Base-by-base conservation (phyloP, 2,797 vertebrate species). In the Amazona finschi region DNA sequence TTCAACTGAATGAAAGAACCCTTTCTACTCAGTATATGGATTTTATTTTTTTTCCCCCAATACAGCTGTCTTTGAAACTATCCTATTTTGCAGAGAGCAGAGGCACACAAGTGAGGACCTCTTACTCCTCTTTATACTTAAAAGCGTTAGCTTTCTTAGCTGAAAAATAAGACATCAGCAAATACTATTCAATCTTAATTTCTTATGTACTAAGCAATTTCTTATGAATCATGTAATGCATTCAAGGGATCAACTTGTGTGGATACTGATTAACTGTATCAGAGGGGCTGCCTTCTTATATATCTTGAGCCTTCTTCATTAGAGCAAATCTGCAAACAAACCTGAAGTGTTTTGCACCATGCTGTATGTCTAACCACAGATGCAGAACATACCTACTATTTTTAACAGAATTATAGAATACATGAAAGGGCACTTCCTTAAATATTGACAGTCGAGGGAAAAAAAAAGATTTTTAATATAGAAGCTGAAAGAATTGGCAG, bases 271-370 rank as follows among this genome's bases (percentile, higher is more conserved):
- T 95, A 94, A 92, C 76, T 85, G 62, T 58, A 94, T 85, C 90
- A 89, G 93, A 95, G 90, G 57, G 81, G 89, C 58, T 94, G 93
- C 58, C 78, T 93, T 87, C 67, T 95, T 94, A 85, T 87, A 58
- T 95, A 72, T 77, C 84, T 90, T 87, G 86, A 95, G 89, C 72
- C 75, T 77, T 93, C 90, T 94, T 96, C 90, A 92, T 95, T 95
- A 96, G 62, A 87, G 72, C n/a, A 95, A 92, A 93, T 90, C 85
- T 91, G 91, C 92, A 95, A 96, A 96, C 89, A 97, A 95, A 92
- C 72, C 65, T 85, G 30, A 52, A 90, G 81, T 90, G 86, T 76
- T 93, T 94, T 95, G 52, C 69, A 80, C 57, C 11, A 15, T 25
- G 39, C 41, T 72, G 65, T 61, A 95, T 69, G 49, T 85, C 30